Base-by-base conservation (phyloP, 2,113 vertebrate species). In the Myrmophylax atrothorax region DNA sequence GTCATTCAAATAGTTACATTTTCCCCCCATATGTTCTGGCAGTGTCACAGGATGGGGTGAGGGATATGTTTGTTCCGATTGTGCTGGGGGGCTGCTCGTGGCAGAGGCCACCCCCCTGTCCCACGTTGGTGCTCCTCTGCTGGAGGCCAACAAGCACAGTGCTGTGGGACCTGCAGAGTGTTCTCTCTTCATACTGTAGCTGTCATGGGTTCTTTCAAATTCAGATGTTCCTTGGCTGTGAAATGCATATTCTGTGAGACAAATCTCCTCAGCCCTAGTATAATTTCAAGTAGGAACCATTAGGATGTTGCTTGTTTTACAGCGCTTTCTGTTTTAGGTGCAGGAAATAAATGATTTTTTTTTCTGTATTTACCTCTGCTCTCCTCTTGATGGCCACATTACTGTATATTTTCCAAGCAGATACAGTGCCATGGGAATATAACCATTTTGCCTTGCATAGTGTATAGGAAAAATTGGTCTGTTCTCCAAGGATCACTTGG, bases 341-440 rank as follows among this genome's bases (percentile, higher is more conserved):
- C 5, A 35, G 64, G 67, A 90, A 76, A 12, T 19, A 50, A 68
- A 7, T 60, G 2, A 18, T 47, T 26, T 47, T 47, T 37, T 72
- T 84, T 62, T 87, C 64, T 90, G 90, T 92, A 96, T 94, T 95
- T 97, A 56, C 96, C 89, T 73, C 47, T 55, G 42, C 6, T 94
- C 18, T 91, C 94, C 90, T 97, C 92, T 94, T 95, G 90, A 68
- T 96, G 94, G 95, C 95, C 92, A 90, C 52, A 44, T 97, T 92
- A 88, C 66, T 78, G 66, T 94, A 50, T 50, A n/a, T 93, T 92
- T 91, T 77, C 38, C 38, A 89, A 76, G 75, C 64, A 79, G 55
- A 49, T 96, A 35, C 31, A 47, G 52, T 86, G 52, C 24, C 82
- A 70, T 40, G 72, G 66, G 80, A 96, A 89, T 92, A 55, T 76